Evolutionary conservation across 2,888 invertebrate species (phyloP), one percentile per base, ranked within the genome.

Genomic region (Celastrina argiolus): DNA sequence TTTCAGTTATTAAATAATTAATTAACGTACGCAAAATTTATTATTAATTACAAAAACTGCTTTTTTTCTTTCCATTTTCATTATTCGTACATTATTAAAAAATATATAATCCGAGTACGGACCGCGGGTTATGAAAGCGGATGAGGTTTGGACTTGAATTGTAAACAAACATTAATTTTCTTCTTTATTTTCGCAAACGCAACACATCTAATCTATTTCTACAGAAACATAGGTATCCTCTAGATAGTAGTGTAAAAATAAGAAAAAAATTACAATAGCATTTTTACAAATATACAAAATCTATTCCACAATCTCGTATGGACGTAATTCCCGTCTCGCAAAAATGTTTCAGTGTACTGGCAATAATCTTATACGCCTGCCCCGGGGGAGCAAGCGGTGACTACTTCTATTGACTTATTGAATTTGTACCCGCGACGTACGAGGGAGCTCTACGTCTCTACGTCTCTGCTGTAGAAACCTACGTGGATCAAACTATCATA

Each of bases 391-490:
- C 65, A 59, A 66, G 68, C 67, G 68, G 67, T 45, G 67, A 67
- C 66, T 67, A 65, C 69, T 67, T 66, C 70, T 70, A 70, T 71
- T 71, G 70, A 70, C 70, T 71, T 71, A 71, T 71, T 69, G 71
- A 70, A 70, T 71, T 70, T 71, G 66, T 67, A 45, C 70, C 65
- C 65, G 51, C 66, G 63, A 70, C 67, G 69, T 64, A 68, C 41
- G 61, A 64, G 67, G 18, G 31, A 42, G 18, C 28, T 64, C 28
- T 41, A 41, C 58, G 22, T 39, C 22, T 51, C 51, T 51, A 51
- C n/a, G n/a, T 51, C 51, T 51, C 51, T 22, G 12, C 5, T 18
- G 22, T 51, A 14, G 51, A 51, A 22, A 51, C 26, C 26, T 51
- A 18, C 51, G 22, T 51, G 14, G 1, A 10, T 51, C 14, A 26